phyloP scores from a whole-genome alignment of 2,113 vertebrate genomes.

The Entosphenus tridentatus region DNA sequence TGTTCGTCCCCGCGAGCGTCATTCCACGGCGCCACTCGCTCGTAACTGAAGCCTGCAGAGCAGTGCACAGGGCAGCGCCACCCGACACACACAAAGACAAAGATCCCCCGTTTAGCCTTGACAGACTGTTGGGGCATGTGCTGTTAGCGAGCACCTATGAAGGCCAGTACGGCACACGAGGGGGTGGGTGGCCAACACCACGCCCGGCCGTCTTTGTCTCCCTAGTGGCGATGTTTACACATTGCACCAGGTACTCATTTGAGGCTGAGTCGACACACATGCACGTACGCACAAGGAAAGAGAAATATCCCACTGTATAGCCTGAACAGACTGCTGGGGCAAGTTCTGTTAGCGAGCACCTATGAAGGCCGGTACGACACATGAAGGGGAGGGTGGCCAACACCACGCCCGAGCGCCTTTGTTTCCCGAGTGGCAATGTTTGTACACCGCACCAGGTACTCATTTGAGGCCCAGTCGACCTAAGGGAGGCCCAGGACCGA shows the following conservation, averaged over 20 bases:
- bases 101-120: neutral
- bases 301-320: neutral
- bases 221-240: neutral
- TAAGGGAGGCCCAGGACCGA: too few species aligned
- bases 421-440: neutral
- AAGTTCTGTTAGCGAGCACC: neutral
- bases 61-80: neutral
- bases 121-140: neutral
- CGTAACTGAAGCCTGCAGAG: slow-evolving; percentile 2
- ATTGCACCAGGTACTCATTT: neutral
- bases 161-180: neutral
- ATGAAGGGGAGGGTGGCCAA: neutral
- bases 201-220: neutral
- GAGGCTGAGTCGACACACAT: neutral
- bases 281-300: neutral
- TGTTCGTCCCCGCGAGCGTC: neutral
- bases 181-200: neutral
- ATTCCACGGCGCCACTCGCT: neutral
- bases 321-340: neutral
- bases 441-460: neutral
- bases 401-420: neutral
- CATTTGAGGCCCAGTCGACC: too few species aligned
- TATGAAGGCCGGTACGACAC: neutral
- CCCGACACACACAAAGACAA: neutral
- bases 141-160: neutral